Conservation (phyloP, 2,888 invertebrate genomes). For the Tetropium fuscum region DNA sequence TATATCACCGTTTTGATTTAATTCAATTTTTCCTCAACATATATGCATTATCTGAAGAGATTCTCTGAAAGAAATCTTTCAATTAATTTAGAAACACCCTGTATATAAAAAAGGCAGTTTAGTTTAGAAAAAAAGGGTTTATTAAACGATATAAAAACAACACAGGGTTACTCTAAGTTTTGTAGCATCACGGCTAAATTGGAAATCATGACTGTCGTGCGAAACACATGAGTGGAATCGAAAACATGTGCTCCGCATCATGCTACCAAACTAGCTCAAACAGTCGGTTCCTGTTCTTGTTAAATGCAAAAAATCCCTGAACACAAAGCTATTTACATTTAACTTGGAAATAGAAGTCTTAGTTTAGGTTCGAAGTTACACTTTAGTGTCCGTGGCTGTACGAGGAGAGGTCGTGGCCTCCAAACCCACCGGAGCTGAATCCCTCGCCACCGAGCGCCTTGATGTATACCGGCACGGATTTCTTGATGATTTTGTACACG, state of each 20-base stretch:
- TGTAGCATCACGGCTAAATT: not conserved
- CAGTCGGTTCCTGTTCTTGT: conserved; percentile 16
- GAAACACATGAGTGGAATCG: no score
- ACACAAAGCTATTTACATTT: conserved; percentile 40
- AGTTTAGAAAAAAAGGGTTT: conserved; percentile 5
- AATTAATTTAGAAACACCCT: no score
- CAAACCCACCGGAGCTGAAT: conserved; percentile 33
- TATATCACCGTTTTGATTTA: no score
- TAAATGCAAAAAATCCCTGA: conserved; percentile 22
- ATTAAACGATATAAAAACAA: not conserved
- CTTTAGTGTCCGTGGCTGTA: conserved; percentile 45
- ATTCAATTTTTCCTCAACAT: no score
- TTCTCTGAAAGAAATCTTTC: no score
- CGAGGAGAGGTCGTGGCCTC: conserved; percentile 31
- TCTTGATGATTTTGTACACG: conserved; percentile 68
- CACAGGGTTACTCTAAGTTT: not conserved
- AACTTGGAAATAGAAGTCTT: conserved; percentile 3
- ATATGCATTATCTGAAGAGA: no score
- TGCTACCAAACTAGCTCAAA: conserved; percentile 32
- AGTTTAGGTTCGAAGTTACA: not conserved
- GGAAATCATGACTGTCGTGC: conserved; percentile 4
- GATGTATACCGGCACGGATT: conserved; percentile 66
- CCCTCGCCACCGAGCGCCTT: conserved; percentile 53
- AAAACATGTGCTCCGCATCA: no score
- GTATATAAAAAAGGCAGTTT: not conserved